Base-by-base conservation (phyloP, 2,888 invertebrate genomes). In the Caenorhabditis drosophilae region DNA sequence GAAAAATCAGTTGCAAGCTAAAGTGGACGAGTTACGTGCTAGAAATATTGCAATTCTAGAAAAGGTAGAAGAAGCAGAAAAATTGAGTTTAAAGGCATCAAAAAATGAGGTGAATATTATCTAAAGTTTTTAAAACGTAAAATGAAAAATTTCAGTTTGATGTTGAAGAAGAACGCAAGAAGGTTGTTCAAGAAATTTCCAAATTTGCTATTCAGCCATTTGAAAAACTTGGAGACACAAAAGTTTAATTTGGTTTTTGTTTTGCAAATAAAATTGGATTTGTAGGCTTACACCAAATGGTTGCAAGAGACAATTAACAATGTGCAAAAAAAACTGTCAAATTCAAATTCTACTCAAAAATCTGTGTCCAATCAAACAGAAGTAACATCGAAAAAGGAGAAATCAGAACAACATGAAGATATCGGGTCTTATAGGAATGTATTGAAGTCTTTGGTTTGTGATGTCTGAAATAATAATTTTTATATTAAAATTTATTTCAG, bases 31-130 rank as follows among this genome's bases (percentile, higher is more conserved):
- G 46, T 55, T 67, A 23, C 56, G 67, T 12, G 41, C 50, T 15
- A 52, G 67, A 26, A 67, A 67, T 45, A 44, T 47, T 23, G 47
- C 35, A 7, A 46, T 67, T 51, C 53, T 61, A 27, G 67, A 67
- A 23, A 67, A 67, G 49, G 36, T 47, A 18, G 67, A 60, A 54
- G 51, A 46, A 1, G 18, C 41, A 1, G 42, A 57, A 23, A 48
- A 50, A 26, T 36, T 23, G 7, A 18, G 42, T 12, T 18, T 36
- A 18, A 23, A 35, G 2, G 15, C 35, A 35, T 18, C 44, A 6
- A 36, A 36, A 22, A 20, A 18, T 20, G 41, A 20, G 20, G 23
- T 23, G n/a, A n/a, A n/a, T n/a, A n/a, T n/a, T n/a, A n/a, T n/a
- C n/a, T n/a, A n/a, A n/a, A n/a, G n/a, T n/a, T n/a, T n/a, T 38